Evolutionary conservation across 1,140 invertebrate species (phyloP), one percentile per base, ranked within the genome.

Genomic region (Hirudo medicinalis): DNA sequence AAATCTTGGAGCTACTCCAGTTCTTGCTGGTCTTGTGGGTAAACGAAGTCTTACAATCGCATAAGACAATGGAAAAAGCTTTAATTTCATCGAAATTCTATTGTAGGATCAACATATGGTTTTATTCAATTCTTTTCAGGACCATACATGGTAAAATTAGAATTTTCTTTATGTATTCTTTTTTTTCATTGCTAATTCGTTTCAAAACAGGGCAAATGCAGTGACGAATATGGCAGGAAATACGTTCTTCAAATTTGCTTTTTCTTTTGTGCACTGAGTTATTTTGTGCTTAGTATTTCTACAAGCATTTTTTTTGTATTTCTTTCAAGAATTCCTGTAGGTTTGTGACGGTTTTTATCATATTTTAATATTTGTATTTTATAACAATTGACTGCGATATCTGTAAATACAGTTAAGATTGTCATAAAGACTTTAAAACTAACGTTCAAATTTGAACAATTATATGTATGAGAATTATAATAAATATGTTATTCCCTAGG

Each of bases 91-190:
- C n/a, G n/a, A n/a, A n/a, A n/a, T 40, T 11, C 40, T 40, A 40
- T 40, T 40, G 11, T 11, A 81, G 79, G 85, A 2, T 88, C 88
- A 27, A 78, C 86, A 19, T 89, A 89, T 84, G 86, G 87, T 32
- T 84, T 82, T 54, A 78, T 87, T 69, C 88, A 89, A 79, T 79
- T 89, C 60, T 81, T 87, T 72, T 87, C 87, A 60, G 86, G 87
- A 49, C 88, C 88, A 25, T 74, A 87, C 25, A 81, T 88, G 75
- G 87, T 88, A 84, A 83, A 32, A 19, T 36, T 4, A 71, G 25
- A 66, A 25, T 55, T 20, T 40, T 43, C 70, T 32, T 25, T 19
- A 71, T 27, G 27, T 60, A 22, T 4, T 15, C 4, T 5, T 5
- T 60, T 4, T 8, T 27, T 60, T 15, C 4, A 36, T 20, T 32